These are phyloP conservation scores for Gymnoscopelus microlampas DNA, from an alignment of 2,797 vertebrate genomes.

Conservation along the genomic window DNA sequence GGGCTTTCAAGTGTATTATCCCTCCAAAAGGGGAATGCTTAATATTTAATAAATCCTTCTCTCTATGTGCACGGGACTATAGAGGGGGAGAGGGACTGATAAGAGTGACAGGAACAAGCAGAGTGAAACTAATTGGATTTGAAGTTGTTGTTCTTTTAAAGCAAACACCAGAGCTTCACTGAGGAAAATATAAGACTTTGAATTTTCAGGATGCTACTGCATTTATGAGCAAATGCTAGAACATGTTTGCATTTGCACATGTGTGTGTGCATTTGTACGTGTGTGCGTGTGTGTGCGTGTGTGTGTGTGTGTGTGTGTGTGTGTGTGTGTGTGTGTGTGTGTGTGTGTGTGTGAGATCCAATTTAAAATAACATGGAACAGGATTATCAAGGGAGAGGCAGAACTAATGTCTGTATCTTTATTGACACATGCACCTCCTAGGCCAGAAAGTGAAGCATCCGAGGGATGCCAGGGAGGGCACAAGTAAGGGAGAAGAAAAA, in stretches of 20 bases:
- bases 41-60: constrained; percentile 73
- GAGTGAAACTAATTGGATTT: constrained; percentile 71
- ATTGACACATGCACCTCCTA: constrained; percentile 30
- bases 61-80: constrained; percentile 32
- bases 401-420: constrained; percentile 56
- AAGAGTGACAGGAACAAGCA: constrained; percentile 63
- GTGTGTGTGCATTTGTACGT: constrained; percentile 24
- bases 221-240: constrained; percentile 1
- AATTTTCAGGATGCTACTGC: constrained; percentile 17
- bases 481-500: too few relatives aligned
- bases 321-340: constrained; percentile 29
- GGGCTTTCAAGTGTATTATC: constrained; percentile 72
- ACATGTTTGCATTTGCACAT: not conserved
- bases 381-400: constrained; percentile 43
- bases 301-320: constrained; percentile 12
- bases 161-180: constrained; percentile 41
- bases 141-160: constrained; percentile 32
- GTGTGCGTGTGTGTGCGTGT: constrained; percentile 3
- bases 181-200: constrained; percentile 24
- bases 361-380: constrained; percentile 60
- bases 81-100: constrained; percentile 51
- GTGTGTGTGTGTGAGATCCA: constrained; percentile 27
- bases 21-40: constrained; percentile 59
- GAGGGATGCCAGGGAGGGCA: too few relatives aligned
- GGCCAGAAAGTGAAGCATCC: too few relatives aligned